Percentiles rank a stretch among this genome's conserved stretches.
These are phyloP conservation scores for Erpobdella octoculata DNA, from an alignment of 2,888 invertebrate species.

Conservation along the genomic window DNA sequence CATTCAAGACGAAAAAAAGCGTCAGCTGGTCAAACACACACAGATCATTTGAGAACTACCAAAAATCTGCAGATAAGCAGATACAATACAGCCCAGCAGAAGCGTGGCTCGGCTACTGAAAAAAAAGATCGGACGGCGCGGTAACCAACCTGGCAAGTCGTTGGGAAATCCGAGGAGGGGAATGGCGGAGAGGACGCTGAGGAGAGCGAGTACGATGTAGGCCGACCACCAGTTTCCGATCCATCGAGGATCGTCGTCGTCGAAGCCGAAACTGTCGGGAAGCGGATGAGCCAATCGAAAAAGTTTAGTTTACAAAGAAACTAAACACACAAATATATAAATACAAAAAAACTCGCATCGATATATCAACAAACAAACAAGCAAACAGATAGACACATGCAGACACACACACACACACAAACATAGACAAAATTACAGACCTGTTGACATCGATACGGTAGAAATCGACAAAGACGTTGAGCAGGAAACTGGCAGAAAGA, in stretches of 20 bases:
- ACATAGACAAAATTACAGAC: not conserved
- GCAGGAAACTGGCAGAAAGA: slow-evolving; percentile 34
- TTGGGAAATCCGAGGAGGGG: slow-evolving; percentile 85
- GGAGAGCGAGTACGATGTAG: slow-evolving; percentile 67
- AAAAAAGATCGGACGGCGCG: too few relatives aligned
- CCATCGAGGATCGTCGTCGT: slow-evolving; percentile 68
- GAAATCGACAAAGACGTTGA: slow-evolving; percentile 35
- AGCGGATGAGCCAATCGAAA: not conserved
- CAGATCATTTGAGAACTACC: too few relatives aligned
- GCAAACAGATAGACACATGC: not conserved
- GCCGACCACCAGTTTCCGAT: slow-evolving; percentile 92
- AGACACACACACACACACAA: not conserved
- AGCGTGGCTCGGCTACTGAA: too few relatives aligned
- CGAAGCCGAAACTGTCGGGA: slow-evolving; percentile 28
- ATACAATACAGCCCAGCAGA: too few relatives aligned
- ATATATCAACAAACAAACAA: not conserved
- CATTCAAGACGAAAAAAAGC: too few relatives aligned
- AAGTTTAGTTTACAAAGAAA: not conserved
- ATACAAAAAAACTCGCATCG: not conserved
- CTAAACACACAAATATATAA: not conserved
- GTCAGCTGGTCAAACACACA: too few relatives aligned
- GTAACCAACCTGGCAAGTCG: slow-evolving; percentile 58
- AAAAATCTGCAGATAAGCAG: too few relatives aligned
- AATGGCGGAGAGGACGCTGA: slow-evolving; percentile 70
- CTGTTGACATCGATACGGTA: not conserved